These are phyloP conservation scores for Neosilurus mollespiculum DNA, from an alignment of 2,797 vertebrate genomes.

Conservation along the genomic window DNA sequence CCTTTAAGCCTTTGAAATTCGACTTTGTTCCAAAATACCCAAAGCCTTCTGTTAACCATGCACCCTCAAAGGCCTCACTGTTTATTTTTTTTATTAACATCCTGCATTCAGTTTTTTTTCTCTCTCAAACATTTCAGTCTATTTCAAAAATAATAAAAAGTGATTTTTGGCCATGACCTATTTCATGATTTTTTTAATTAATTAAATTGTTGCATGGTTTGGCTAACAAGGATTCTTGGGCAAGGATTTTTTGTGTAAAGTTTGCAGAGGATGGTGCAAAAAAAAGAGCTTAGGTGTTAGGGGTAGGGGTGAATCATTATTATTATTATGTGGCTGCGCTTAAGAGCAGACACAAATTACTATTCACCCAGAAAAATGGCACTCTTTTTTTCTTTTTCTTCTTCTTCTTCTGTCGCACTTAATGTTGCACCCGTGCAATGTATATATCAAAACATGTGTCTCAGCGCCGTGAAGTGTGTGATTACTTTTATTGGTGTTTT, in stretches of 20 bases:
- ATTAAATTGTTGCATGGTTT: neutral
- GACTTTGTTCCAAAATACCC: slow-evolving; percentile 28
- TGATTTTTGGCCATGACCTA: neutral
- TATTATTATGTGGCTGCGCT: no score
- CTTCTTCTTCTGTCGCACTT: no score
- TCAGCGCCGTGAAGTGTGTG: no score
- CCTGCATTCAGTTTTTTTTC: neutral
- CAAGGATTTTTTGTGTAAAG: neutral
- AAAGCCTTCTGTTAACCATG: slow-evolving; percentile 29
- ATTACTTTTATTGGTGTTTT: no score
- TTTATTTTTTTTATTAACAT: neutral
- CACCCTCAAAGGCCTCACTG: slow-evolving; percentile 16
- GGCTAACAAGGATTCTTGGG: neutral
- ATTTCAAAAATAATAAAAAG: neutral
- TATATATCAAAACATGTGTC: no score
- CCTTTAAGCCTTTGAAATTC: slow-evolving; percentile 45
- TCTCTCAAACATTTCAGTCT: neutral
- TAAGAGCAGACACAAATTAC: no score
- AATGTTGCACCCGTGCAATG: no score
- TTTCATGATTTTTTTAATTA: neutral
- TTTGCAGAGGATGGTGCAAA: neutral
- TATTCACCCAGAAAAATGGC: no score
- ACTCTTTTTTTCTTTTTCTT: no score
- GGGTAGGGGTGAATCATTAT: no score
- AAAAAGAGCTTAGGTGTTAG: neutral